A percentile compares a stretch with the other conserved stretches of the same genome.
Conservation (phyloP, 2,888 invertebrate species). For the Agrochola macilenta region DNA sequence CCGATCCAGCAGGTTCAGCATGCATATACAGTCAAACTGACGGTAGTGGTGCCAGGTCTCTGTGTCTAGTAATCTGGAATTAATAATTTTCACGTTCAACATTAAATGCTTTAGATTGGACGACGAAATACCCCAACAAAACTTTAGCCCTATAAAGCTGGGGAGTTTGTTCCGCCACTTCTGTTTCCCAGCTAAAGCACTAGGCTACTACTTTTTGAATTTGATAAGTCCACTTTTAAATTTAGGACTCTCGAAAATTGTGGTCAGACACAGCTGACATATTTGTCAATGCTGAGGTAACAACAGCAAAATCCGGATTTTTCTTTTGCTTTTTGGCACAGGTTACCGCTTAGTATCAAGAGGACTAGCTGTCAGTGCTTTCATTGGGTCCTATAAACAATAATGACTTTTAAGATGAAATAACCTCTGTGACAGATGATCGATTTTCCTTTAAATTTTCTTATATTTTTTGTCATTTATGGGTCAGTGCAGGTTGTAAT, state of each 20-base stretch:
- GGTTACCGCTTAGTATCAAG: not conserved
- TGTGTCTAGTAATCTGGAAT: constrained; percentile 92
- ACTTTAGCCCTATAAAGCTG: not conserved
- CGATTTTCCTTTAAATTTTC: too few relatives aligned
- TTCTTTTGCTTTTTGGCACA: not conserved
- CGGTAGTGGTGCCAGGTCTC: constrained; percentile 92
- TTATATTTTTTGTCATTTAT: too few relatives aligned
- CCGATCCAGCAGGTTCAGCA: constrained; percentile 98
- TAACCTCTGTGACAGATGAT: not conserved
- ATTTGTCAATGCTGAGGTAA: not conserved
- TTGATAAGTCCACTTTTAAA: too few relatives aligned
- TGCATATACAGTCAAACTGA: constrained; percentile 95
- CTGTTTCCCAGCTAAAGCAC: too few relatives aligned
- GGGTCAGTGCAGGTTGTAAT: too few relatives aligned
- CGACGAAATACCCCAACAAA: not conserved
- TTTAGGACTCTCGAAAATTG: not conserved
- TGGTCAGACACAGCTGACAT: not conserved
- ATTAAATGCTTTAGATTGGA: not conserved
- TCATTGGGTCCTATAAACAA: not conserved
- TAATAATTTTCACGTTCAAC: not conserved
- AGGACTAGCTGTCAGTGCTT: not conserved
- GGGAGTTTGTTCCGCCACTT: too few relatives aligned
- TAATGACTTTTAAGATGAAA: not conserved
- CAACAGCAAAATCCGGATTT: not conserved
- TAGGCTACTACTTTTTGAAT: too few relatives aligned